Evolutionary conservation across 2,888 invertebrate genomes (phyloP).

Genomic region (Lasioglossum zephyrum): DNA sequence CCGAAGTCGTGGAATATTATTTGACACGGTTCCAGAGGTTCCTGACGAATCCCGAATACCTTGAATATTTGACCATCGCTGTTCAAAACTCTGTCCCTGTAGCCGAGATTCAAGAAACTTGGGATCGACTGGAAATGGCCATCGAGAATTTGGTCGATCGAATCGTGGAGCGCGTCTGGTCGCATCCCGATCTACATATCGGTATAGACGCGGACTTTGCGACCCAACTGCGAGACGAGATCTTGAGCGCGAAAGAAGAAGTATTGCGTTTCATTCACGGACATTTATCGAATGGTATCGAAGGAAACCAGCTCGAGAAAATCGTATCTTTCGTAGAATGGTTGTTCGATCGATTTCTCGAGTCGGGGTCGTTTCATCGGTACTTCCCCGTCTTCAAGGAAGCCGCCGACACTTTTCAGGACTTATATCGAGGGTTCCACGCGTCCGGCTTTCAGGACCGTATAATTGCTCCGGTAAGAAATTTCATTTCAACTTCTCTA

Average conservation of each 20-base stretch:
- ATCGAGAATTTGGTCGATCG: slow-evolving; percentile 1
- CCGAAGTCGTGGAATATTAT: neutral
- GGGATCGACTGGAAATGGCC: slow-evolving; percentile 18
- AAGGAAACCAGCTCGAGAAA: neutral
- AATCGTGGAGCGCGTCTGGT: neutral
- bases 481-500: neutral
- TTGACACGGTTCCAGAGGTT: slow-evolving; percentile 18
- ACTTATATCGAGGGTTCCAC: too few species aligned
- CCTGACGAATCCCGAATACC: slow-evolving; percentile 46
- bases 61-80: slow-evolving; percentile 40
- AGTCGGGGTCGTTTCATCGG: neutral
- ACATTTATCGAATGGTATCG: neutral
- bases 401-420: neutral
- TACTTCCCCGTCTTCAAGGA: slow-evolving; percentile 1
- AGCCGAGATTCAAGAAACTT: slow-evolving; percentile 13
- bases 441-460: neutral
- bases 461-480: neutral
- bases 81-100: slow-evolving; percentile 41
- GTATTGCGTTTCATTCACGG: neutral
- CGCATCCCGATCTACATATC: neutral
- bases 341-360: neutral
- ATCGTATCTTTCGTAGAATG: neutral
- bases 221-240: neutral
- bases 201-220: neutral
- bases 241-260: fast-evolving